phyloP scores from a whole-genome alignment of 2,888 invertebrate genomes.

The Sesamia inferens region DNA sequence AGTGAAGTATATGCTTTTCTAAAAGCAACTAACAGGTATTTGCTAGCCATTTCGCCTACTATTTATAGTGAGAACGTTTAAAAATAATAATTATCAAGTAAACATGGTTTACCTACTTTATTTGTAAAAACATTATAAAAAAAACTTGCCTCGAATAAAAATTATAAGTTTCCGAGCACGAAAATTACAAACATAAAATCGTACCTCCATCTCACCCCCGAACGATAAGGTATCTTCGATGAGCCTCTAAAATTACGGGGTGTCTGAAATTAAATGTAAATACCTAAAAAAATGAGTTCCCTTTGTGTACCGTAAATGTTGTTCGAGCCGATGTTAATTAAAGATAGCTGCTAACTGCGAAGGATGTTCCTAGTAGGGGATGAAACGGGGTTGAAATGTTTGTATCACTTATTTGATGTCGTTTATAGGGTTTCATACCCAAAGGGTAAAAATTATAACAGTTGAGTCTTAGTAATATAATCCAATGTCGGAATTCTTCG shows the following conservation, averaged over 20 bases:
- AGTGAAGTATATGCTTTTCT: no score
- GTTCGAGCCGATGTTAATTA: constrained; percentile 60
- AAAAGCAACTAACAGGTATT: no score
- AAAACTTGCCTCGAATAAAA: neutral
- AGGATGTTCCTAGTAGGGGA: constrained; percentile 22
- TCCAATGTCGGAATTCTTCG: no score
- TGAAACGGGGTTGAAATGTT: constrained; percentile 29
- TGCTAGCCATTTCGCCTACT: no score
- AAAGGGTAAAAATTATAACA: no score
- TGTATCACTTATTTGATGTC: constrained; percentile 37
- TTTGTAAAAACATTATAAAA: neutral
- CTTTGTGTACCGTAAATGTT: constrained; percentile 59
- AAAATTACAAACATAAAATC: constrained; percentile 30
- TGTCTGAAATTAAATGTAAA: constrained; percentile 73
- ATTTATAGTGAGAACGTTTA: neutral
- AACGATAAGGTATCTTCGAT: constrained; percentile 57
- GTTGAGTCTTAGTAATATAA: no score
- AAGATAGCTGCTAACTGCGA: constrained; percentile 55
- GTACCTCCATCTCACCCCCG: constrained; percentile 35
- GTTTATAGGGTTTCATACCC: neutral
- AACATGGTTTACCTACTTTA: neutral
- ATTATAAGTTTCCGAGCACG: neutral
- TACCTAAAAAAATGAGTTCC: constrained; percentile 70
- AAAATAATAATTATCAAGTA: neutral
- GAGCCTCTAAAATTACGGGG: constrained; percentile 41